Evolutionary conservation across 2,888 invertebrate species (phyloP).

Genomic region (Formica aserva): DNA sequence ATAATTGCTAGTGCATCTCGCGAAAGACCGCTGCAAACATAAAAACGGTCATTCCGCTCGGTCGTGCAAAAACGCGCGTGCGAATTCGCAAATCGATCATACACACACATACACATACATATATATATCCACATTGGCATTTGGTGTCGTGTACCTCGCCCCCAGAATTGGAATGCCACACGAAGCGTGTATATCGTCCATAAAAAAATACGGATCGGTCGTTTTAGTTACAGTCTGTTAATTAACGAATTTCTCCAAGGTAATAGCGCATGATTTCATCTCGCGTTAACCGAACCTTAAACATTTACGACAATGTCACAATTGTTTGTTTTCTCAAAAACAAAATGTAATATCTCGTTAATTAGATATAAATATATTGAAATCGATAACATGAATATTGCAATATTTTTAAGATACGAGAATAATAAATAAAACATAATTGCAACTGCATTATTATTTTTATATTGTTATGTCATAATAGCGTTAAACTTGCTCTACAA

Average conservation of each 20-base stretch:
- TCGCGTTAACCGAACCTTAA: not conserved
- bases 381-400: not conserved
- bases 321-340: not conserved
- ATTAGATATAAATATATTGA: not conserved
- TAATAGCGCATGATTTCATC: conserved; percentile 27
- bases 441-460: not conserved
- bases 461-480: not conserved
- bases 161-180: conserved; percentile 55
- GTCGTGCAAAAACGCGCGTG: conserved; percentile 56
- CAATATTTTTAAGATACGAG: not conserved
- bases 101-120: not conserved
- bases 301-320: not conserved
- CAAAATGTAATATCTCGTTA: not conserved
- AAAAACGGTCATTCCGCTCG: conserved; percentile 58
- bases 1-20: conserved; percentile 71
- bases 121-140: not conserved
- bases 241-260: conserved; percentile 48
- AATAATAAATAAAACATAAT: not conserved
- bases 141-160: conserved; percentile 30
- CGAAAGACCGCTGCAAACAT: conserved; percentile 45
- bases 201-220: conserved; percentile 34
- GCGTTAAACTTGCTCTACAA: not conserved
- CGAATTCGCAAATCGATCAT: conserved; percentile 55
- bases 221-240: conserved; percentile 47
- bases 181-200: conserved; percentile 43